Base-by-base conservation (phyloP, 2,888 invertebrate species). In the Amphiduros pacificus region DNA sequence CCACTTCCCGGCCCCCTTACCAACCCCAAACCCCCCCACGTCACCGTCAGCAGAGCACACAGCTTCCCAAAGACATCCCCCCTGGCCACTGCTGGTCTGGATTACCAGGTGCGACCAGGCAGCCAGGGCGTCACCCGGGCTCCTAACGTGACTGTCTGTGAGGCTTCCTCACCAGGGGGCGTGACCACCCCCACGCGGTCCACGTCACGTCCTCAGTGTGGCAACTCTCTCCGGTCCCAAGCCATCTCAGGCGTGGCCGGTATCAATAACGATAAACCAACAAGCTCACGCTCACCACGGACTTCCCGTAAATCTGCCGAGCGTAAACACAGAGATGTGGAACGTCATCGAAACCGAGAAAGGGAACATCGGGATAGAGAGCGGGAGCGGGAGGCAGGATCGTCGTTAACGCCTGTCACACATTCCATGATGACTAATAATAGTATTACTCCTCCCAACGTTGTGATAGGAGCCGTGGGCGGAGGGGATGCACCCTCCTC, bases 351-450 rank as follows among this genome's bases (percentile, higher is more conserved):
- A n/a, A n/a, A n/a, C n/a, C n/a, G n/a, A n/a, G n/a, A n/a, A n/a
- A n/a, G n/a, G n/a, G n/a, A n/a, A n/a, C n/a, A n/a, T n/a, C n/a
- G n/a, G n/a, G n/a, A n/a, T n/a, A n/a, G n/a, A n/a, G n/a, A n/a
- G n/a, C n/a, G n/a, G n/a, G n/a, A n/a, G n/a, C n/a, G n/a, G n/a
- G n/a, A n/a, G n/a, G n/a, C n/a, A n/a, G n/a, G n/a, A n/a, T n/a
- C n/a, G n/a, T n/a, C n/a, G n/a, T n/a, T n/a, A n/a, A n/a, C n/a
- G n/a, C n/a, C n/a, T n/a, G n/a, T n/a, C n/a, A 36, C 44, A 53
- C 59, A 59, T 59, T 77, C 87, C 87, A 54, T 81, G 44, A 76
- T 83, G n/a, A 72, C 84, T 28, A 66, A 71, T 60, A 63, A 71
- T 55, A 71, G 73, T 62, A 73, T 76, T 52, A 73, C 77, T 36